phyloP scores from a whole-genome alignment of 2,888 invertebrate genomes.

The Plebejus anna region DNA sequence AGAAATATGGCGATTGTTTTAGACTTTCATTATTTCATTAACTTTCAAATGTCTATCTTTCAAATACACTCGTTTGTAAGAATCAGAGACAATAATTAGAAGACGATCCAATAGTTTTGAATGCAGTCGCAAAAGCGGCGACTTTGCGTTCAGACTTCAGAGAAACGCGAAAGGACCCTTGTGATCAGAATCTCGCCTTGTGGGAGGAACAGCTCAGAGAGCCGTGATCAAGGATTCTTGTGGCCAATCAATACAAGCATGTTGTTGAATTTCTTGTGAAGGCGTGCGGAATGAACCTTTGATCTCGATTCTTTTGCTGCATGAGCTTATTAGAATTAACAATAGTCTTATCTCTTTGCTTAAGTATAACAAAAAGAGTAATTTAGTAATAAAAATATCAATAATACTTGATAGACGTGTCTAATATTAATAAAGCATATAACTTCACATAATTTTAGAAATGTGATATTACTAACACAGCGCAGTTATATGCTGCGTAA shows the following conservation, averaged over 20 bases:
- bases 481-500: too few species aligned
- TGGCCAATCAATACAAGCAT: neutral
- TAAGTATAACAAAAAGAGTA: neutral
- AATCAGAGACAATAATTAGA: neutral
- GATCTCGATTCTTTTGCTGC: neutral
- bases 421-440: too few species aligned
- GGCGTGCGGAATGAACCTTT: neutral
- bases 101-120: neutral
- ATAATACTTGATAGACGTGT: too few species aligned
- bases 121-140: neutral
- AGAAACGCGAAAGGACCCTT: neutral
- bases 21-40: neutral
- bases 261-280: neutral
- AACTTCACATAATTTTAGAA: too few species aligned
- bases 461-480: too few species aligned
- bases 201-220: constrained; percentile 3
- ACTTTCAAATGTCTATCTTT: neutral
- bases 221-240: neutral
- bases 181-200: neutral
- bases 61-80: neutral
- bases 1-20: neutral
- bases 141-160: constrained; percentile 4
- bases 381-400: neutral
- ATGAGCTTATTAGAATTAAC: neutral
- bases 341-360: neutral